Conservation (phyloP, 1,140 invertebrate genomes). For the Sycophila sp. region DNA sequence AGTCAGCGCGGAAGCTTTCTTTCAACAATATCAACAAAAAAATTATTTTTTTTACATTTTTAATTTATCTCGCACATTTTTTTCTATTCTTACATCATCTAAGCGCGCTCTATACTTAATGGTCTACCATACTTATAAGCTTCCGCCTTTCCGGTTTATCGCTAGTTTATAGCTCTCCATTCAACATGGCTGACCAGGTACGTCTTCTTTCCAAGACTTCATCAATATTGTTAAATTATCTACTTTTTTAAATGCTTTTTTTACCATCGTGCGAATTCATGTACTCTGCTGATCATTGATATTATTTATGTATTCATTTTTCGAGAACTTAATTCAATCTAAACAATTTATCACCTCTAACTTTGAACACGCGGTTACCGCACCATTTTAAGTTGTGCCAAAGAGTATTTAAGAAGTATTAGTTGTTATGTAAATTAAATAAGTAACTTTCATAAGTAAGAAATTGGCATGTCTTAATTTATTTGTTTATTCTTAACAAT, state of each 20-base stretch:
- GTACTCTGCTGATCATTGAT: not conserved
- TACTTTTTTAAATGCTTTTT: not conserved
- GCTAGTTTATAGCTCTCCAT: conserved; percentile 41
- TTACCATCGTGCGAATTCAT: not conserved
- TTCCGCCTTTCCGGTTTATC: too few relatives aligned
- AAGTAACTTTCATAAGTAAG: not conserved
- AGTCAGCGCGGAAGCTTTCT: too few relatives aligned
- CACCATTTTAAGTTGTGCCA: too few relatives aligned
- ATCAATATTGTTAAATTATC: not conserved
- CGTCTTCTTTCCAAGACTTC: conserved; percentile 24
- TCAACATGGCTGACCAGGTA: conserved; percentile 60
- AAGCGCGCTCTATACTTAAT: too few relatives aligned
- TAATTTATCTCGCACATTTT: too few relatives aligned
- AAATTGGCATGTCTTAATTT: conserved; percentile 6
- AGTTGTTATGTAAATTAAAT: not conserved
- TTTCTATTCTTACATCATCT: too few relatives aligned
- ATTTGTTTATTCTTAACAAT: not conserved
- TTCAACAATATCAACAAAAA: too few relatives aligned
- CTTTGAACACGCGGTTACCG: conserved; percentile 40
- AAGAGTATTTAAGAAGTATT: not conserved
- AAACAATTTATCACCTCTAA: not conserved
- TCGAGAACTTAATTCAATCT: too few relatives aligned
- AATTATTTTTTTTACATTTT: too few relatives aligned
- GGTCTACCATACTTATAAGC: too few relatives aligned
- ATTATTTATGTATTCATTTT: too few relatives aligned